phyloP scores from a whole-genome alignment of 92 coral and sea anemone species.

The Bergia puertoricense region DNA sequence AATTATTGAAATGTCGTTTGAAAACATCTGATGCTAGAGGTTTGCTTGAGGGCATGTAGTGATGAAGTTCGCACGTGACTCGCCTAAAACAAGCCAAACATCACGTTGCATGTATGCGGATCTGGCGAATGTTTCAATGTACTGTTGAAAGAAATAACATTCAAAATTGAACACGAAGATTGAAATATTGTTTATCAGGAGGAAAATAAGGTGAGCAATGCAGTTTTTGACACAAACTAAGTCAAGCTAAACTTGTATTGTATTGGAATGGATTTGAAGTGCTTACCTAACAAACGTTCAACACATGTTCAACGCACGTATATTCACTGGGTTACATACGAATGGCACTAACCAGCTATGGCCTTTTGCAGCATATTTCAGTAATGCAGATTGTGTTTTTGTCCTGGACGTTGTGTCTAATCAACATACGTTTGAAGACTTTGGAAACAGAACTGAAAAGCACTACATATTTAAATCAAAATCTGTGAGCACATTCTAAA shows the following conservation, averaged over 20 bases:
- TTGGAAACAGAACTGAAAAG: no score
- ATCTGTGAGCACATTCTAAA: no score
- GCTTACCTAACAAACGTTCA: not conserved
- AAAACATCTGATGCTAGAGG: not conserved
- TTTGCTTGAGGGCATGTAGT: not conserved
- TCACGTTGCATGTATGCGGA: not conserved
- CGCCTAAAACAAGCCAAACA: no score
- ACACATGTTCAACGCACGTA: no score
- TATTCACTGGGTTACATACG: no score
- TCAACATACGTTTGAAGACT: no score
- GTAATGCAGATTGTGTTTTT: no score
- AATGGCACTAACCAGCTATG: no score
- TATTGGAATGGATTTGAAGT: not conserved
- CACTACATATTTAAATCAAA: no score
- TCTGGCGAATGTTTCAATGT: not conserved
- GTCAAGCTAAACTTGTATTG: not conserved
- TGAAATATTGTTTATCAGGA: not conserved
- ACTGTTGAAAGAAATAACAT: not conserved
- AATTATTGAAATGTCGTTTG: not conserved
- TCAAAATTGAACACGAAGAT: not conserved
- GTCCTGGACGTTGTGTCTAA: no score
- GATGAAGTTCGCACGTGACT: not conserved
- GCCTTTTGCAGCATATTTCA: no score
- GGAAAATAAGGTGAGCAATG: not conserved
- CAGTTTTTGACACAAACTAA: not conserved